Conservation (phyloP, 2,113 vertebrate species). For the Scomber scombrus region DNA sequence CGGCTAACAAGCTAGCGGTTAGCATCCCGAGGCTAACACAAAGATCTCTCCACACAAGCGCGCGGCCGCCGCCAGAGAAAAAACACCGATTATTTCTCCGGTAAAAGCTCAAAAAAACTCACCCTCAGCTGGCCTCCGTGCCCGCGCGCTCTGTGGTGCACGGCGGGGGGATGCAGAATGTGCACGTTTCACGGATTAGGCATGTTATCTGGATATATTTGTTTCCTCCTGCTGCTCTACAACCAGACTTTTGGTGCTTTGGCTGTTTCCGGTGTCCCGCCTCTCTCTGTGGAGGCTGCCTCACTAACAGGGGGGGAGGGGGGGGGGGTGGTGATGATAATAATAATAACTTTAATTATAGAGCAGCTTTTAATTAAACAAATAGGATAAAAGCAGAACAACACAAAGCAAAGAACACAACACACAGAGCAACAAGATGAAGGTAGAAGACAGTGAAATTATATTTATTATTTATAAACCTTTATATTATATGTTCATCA, state of each 20-base stretch:
- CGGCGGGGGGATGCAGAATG: constrained; percentile 31
- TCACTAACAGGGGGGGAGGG: too few species aligned
- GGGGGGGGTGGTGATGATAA: too few species aligned
- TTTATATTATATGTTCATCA: too few species aligned
- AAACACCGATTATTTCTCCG: constrained; percentile 42
- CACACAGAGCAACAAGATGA: too few species aligned
- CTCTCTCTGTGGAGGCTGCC: not conserved
- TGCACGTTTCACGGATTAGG: constrained; percentile 61
- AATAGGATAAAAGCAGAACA: too few species aligned
- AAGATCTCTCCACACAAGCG: constrained; percentile 78
- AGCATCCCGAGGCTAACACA: constrained; percentile 79
- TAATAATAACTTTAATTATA: too few species aligned
- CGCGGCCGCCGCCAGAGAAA: constrained; percentile 71
- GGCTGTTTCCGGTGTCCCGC: constrained; percentile 48
- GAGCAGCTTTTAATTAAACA: too few species aligned
- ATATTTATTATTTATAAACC: too few species aligned
- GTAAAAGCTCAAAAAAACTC: constrained; percentile 66
- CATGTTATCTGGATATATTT: constrained; percentile 59
- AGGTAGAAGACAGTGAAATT: too few species aligned
- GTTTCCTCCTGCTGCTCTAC: constrained; percentile 46
- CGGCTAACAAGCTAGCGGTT: constrained; percentile 57
- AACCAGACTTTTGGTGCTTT: constrained; percentile 67
- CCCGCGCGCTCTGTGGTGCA: constrained; percentile 35
- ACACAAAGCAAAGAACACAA: too few species aligned
- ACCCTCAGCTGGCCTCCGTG: constrained; percentile 74